A percentile compares a stretch with the other conserved stretches of the same genome.
phyloP scores from a whole-genome alignment of 2,888 invertebrate genomes.

The Drosophila niveifrons region DNA sequence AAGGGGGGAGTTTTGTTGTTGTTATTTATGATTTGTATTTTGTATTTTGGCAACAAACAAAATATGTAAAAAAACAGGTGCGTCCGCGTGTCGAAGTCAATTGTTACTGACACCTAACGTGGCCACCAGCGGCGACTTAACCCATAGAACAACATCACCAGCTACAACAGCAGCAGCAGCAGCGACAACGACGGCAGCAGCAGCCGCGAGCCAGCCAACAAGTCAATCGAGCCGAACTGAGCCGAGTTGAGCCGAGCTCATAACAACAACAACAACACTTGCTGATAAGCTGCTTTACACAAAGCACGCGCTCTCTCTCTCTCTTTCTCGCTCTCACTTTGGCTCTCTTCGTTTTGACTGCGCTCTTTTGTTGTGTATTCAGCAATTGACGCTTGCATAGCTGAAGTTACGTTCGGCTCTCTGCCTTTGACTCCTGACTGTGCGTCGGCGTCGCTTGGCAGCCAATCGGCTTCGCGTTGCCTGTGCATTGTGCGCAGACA shows the following conservation, averaged over 20 bases:
- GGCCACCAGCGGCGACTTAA: conserved; percentile 79
- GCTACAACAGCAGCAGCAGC: conserved; percentile 28
- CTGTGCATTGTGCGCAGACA: conserved; percentile 31
- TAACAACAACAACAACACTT: conserved; percentile 19
- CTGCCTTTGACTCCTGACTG: conserved; percentile 8
- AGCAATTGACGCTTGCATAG: conserved; percentile 40
- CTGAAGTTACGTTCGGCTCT: conserved; percentile 34
- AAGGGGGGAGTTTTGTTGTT: background rate
- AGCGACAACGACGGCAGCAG: background rate
- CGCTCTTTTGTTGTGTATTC: conserved; percentile 42
- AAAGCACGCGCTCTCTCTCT: conserved; percentile 5
- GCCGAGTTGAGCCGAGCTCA: conserved; percentile 51
- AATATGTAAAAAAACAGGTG: conserved; percentile 70
- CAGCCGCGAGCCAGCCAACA: conserved; percentile 5
- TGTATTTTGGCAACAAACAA: conserved; percentile 47
- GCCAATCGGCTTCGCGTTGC: conserved; percentile 40
- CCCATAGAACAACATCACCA: conserved; percentile 56
- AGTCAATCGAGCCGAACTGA: conserved; percentile 13
- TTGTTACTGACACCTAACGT: conserved; percentile 85
- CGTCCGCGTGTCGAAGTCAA: conserved; percentile 82
- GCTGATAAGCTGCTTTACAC: conserved; percentile 40
- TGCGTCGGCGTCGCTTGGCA: conserved; percentile 40
- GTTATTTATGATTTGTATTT: background rate
- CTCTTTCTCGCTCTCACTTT: conserved; percentile 4
- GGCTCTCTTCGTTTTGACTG: background rate